Base-by-base conservation (phyloP, 2,888 invertebrate species). In the Sericinus montela region DNA sequence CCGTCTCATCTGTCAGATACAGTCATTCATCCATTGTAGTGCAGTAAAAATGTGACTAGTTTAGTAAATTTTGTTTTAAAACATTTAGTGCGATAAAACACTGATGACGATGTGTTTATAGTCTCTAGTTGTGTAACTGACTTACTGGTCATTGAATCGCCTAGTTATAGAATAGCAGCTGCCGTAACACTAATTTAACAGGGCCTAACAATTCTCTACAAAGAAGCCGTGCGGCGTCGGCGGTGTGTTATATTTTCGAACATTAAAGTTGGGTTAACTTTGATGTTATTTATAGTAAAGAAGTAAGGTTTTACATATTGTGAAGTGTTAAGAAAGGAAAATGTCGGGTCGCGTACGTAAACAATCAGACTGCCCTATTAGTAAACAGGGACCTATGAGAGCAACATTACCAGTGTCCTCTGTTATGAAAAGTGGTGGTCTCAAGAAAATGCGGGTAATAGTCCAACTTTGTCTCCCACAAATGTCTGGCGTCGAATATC, bases 321-420 rank as follows among this genome's bases (percentile, higher is more conserved):
- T 55, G 42, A 48, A 48, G 54, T 56, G 54, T 58, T 57, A 40
- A 59, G 58, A 59, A 60, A 46, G n/a, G 51, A 80, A 71, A 62
- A 91, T 92, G 91, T 91, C 91, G 72, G 87, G 90, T 64, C 90
- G 91, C 64, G 90, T 91, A 62, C 91, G 92, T 64, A 93, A 93
- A 83, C 92, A 92, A 69, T 92, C 93, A 51, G 93, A 93, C 68
- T 92, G 91, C 72, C 90, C 91, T 56, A 83, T 81, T 62, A 80
- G 82, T 46, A 88, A 88, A 65, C 83, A 84, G 80, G 94, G 93
- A 47, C 94, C 94, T 59, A 91, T 94, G 92, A 91, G 93, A 75
- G 94, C 94, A 51, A 94, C 94, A 52, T 86, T 94, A 71, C 94
- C 94, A 62, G 93, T 94, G 68, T 92, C 93, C 47, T 94, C 94